Base-by-base conservation (phyloP, 2,797 vertebrate genomes). In the Alfaro cultratus region DNA sequence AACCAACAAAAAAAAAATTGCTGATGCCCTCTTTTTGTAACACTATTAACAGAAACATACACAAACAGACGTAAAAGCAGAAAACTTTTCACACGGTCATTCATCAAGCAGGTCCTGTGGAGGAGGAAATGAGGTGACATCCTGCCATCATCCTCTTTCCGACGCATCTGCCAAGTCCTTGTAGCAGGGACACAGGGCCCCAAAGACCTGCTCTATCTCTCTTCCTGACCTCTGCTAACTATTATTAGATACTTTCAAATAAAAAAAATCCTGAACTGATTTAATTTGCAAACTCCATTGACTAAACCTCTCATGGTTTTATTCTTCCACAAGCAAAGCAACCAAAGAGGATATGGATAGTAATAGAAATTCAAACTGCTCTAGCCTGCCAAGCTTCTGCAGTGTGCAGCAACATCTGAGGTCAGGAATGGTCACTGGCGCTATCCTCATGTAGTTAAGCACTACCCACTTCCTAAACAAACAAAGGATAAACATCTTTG, bases 101-200 rank as follows among this genome's bases (percentile, higher is more conserved):
- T 89, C 85, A 90, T 90, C 91, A 92, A 81, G 75, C 76, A 2
- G 57, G 84, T 84, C 74, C 83, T 79, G 86, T 62, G 83, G 88
- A 85, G 87, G 80, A 91, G 92, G 91, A 94, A 91, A 84, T 83
- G 60, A 87, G 86, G 80, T 91, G 92, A 91, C 88, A 90, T 80
- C 71, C 88, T 78, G 45, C 75, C 74, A 46, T 87, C 89, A 88
- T 88, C 77, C 79, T 88, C 80, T 91, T 92, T 90, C 91, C 88
- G 82, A 84, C 26, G 71, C 85, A 47, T 86, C 87, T 89, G 92
- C 93, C 90, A 91, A 85, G 85, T 83, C 83, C 80, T 72, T 75
- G 82, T 73, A 77, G 87, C 82, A 8, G 78, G 83, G 75, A 85
- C 73, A 76, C 76, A 1, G 79, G 73, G 77, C 83, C 89, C 83